A percentile compares a stretch with the other conserved stretches of the same genome.
These are phyloP conservation scores for Globodera ellingtonae DNA, from an alignment of 1,140 invertebrate species.

Conservation along the genomic window DNA sequence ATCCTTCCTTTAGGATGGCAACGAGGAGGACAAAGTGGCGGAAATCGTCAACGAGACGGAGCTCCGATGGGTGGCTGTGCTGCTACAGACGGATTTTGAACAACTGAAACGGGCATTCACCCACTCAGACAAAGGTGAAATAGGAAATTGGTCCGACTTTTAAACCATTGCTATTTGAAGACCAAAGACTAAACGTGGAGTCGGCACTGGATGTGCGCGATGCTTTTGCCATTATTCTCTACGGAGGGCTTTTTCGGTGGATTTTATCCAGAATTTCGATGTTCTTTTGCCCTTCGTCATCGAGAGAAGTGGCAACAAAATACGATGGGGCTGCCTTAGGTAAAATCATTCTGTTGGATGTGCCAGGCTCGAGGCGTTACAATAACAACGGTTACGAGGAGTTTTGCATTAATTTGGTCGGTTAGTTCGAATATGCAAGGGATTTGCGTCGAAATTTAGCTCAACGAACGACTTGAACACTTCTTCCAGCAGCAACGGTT, in stretches of 20 bases:
- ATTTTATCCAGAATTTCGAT: slow-evolving; percentile 41
- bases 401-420: slow-evolving; percentile 78
- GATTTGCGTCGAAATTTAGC: neutral
- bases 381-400: slow-evolving; percentile 81
- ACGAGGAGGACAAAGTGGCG: slow-evolving; percentile 29
- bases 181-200: slow-evolving; percentile 24
- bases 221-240: slow-evolving; percentile 45
- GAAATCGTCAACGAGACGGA: slow-evolving; percentile 40
- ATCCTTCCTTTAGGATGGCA: slow-evolving; percentile 19
- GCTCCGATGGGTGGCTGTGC: slow-evolving; percentile 39
- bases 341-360: slow-evolving; percentile 34
- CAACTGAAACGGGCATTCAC: slow-evolving; percentile 19
- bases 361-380: slow-evolving; percentile 42
- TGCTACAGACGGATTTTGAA: slow-evolving; percentile 41
- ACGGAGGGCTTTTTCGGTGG: slow-evolving; percentile 42
- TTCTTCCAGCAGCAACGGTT: slow-evolving; percentile 88
- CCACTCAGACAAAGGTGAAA: neutral
- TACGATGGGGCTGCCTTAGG: neutral
- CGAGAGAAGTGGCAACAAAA: neutral
- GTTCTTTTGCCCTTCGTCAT: slow-evolving; percentile 26
- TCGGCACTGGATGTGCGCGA: slow-evolving; percentile 41
- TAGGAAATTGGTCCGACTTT: neutral
- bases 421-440: neutral
- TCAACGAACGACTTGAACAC: slow-evolving; percentile 88
- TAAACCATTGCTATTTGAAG: neutral